These are phyloP conservation scores for Oncorhynchus gorbuscha DNA, from an alignment of 2,113 vertebrate species.

Conservation along the genomic window DNA sequence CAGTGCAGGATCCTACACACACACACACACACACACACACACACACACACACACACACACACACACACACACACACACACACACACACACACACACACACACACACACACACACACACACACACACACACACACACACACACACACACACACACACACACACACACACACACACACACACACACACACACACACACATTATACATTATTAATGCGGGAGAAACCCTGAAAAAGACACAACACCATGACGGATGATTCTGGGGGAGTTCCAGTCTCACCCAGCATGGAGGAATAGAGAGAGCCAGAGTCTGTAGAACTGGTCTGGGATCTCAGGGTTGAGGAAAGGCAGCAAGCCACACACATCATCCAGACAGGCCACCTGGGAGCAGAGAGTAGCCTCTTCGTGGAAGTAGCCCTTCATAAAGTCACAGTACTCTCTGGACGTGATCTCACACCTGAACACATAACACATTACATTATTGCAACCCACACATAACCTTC, in stretches of 20 bases:
- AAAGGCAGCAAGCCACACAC: slow-evolving; percentile 96
- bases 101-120: too few species aligned
- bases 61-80: too few species aligned
- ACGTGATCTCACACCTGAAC: slow-evolving; percentile 95
- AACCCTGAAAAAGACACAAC: too few species aligned
- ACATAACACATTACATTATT: slow-evolving; percentile 17
- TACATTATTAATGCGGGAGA: too few species aligned
- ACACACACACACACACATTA: too few species aligned
- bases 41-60: too few species aligned
- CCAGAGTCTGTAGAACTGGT: slow-evolving; percentile 98
- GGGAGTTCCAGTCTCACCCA: slow-evolving; percentile 71
- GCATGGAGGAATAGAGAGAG: slow-evolving; percentile 96
- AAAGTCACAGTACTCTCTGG: slow-evolving; percentile 94
- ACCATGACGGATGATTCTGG: too few species aligned
- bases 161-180: too few species aligned
- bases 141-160: too few species aligned
- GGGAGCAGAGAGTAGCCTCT: slow-evolving; percentile 95
- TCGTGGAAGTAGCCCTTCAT: slow-evolving; percentile 97
- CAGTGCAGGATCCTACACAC: slow-evolving; percentile 90
- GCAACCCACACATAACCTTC: not conserved
- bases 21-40: too few species aligned
- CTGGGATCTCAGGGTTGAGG: slow-evolving; percentile 92
- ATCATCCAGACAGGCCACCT: slow-evolving; percentile 98
- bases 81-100: too few species aligned
- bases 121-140: too few species aligned